phyloP scores from a whole-genome alignment of 1,140 invertebrate species.

The Listronotus bonariensis region DNA sequence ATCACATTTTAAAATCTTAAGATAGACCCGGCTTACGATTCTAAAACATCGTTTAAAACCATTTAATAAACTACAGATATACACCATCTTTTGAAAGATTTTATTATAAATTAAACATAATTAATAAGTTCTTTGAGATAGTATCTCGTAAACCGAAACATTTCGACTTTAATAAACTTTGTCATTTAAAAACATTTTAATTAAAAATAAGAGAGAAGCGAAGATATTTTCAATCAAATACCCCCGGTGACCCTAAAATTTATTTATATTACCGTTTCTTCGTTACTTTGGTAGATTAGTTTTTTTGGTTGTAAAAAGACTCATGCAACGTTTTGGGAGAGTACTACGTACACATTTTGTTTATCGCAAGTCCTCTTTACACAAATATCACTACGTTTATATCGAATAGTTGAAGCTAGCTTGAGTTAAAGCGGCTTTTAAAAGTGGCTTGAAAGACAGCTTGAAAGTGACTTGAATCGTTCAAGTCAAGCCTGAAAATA shows the following conservation, averaged over 20 bases:
- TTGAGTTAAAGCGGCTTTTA: too few species aligned
- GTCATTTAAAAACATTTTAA: constrained; percentile 32
- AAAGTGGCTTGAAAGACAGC: too few species aligned
- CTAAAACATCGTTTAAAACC: constrained; percentile 11
- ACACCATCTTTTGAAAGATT: constrained; percentile 1
- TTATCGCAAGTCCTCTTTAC: too few species aligned
- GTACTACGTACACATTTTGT: background rate
- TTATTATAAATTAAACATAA: constrained; percentile 28
- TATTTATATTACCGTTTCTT: constrained; percentile 27
- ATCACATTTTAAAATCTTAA: constrained; percentile 1
- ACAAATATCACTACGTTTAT: too few species aligned
- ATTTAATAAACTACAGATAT: constrained; percentile 6
- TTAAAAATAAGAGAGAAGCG: constrained; percentile 13
- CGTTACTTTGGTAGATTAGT: constrained; percentile 29
- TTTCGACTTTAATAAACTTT: constrained; percentile 34
- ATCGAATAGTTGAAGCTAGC: too few species aligned
- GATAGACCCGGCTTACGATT: constrained; percentile 1
- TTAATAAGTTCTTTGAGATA: constrained; percentile 32
- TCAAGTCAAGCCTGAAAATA: too few species aligned
- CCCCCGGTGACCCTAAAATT: constrained; percentile 34
- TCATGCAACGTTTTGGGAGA: background rate
- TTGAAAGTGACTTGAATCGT: too few species aligned
- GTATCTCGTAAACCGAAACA: constrained; percentile 23
- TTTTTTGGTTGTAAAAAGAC: constrained; percentile 14
- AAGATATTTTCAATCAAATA: constrained; percentile 27